phyloP scores from a whole-genome alignment of 2,113 vertebrate species.

The Ceyx melanurus region DNA sequence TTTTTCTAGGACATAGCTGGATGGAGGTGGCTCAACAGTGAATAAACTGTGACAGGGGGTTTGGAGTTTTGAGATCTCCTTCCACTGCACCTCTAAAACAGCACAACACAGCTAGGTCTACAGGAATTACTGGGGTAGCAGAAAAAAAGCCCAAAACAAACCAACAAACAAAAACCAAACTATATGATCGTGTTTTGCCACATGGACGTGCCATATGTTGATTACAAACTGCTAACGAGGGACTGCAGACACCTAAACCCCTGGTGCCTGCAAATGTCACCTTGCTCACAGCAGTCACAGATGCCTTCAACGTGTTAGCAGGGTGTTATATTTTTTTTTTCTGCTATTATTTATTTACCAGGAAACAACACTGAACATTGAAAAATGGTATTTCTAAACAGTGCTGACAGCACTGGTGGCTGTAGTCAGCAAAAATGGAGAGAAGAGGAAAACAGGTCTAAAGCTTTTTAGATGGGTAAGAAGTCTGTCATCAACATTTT shows the following conservation, averaged over 20 bases:
- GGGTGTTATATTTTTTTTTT: not conserved
- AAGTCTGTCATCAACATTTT: conserved; percentile 1
- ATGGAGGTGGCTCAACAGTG: not conserved
- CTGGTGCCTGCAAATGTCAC: not conserved
- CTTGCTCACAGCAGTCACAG: not conserved
- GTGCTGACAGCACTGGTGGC: not conserved
- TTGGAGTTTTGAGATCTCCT: not conserved
- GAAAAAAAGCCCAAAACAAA: not conserved
- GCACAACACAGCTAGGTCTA: not conserved
- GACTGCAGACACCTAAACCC: not conserved
- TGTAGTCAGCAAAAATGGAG: not conserved
- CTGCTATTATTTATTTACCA: not conserved
- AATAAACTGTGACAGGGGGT: fast-evolving
- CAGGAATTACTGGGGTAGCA: not conserved
- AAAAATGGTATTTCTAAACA: conserved; percentile 23
- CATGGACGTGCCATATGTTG: not conserved
- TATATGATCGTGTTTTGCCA: not conserved
- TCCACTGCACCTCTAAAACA: not conserved
- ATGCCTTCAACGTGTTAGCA: not conserved
- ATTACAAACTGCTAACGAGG: not conserved
- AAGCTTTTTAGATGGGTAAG: not conserved
- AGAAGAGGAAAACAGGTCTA: conserved; percentile 4
- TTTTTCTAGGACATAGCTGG: not conserved
- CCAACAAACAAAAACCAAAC: no score
- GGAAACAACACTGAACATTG: not conserved